phyloP scores from a whole-genome alignment of 2,113 vertebrate genomes.

The Aegithalos caudatus region DNA sequence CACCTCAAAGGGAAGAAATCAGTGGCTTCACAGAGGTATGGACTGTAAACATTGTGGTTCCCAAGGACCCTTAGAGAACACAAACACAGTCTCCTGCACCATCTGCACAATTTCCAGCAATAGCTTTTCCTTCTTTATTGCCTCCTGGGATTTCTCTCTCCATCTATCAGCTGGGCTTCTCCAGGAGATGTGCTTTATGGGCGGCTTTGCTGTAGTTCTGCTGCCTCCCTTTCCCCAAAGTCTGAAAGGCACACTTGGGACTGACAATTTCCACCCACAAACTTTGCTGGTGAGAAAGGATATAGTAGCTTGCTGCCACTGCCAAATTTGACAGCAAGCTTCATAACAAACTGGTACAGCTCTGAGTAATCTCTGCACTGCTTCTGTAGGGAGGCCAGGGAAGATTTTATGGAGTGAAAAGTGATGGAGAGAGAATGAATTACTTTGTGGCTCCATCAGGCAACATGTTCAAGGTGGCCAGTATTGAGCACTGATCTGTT shows the following conservation, averaged over 20 bases:
- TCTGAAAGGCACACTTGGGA: not conserved
- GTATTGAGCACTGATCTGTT: not conserved
- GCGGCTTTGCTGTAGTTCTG: not conserved
- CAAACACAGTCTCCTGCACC: not conserved
- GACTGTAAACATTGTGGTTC: not conserved
- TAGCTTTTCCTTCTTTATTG: not conserved
- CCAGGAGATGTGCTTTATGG: not conserved
- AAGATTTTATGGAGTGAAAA: constrained; percentile 16
- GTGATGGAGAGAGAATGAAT: not conserved
- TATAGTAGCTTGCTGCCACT: not conserved
- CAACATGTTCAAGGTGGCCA: not conserved
- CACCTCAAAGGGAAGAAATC: not conserved
- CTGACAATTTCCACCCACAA: not conserved
- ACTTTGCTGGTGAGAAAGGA: not conserved
- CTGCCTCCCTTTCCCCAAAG: not conserved
- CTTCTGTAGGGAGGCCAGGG: not conserved
- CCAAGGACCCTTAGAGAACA: not conserved
- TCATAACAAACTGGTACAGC: not conserved
- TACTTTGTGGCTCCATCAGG: not conserved
- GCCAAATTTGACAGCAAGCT: constrained; percentile 24
- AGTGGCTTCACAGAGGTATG: not conserved
- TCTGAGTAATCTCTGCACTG: not conserved
- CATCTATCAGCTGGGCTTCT: not conserved
- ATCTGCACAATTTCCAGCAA: not conserved
- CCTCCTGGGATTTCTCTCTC: not conserved